Conservation (phyloP, 2,797 vertebrate genomes). For the Anomalospiza imberbis region DNA sequence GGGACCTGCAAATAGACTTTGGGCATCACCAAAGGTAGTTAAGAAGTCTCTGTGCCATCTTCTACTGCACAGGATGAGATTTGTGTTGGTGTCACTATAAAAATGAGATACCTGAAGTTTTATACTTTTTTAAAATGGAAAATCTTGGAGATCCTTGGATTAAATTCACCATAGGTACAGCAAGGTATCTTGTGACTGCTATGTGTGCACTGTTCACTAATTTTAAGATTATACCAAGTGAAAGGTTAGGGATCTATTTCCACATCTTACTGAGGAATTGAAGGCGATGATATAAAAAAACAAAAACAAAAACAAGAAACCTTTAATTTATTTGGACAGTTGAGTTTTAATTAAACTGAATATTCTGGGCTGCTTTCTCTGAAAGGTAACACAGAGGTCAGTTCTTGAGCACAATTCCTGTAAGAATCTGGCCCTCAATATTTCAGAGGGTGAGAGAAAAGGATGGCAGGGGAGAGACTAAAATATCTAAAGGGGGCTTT, state of each 20-base stretch:
- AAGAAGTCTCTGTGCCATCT: not conserved
- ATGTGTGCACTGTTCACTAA: not conserved
- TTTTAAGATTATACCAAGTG: not conserved
- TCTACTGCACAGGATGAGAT: not conserved
- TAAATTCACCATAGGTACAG: not conserved
- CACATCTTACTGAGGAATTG: not conserved
- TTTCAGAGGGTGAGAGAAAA: not conserved
- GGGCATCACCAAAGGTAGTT: not conserved
- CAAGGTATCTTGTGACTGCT: not conserved
- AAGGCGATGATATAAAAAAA: not conserved
- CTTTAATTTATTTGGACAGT: not conserved
- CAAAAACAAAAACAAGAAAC: not conserved
- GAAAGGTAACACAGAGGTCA: not conserved
- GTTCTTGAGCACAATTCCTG: not conserved
- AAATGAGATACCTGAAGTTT: not conserved
- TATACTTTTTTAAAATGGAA: not conserved
- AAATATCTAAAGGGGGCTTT: not conserved
- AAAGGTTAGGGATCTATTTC: not conserved
- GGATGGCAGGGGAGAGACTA: fast-evolving
- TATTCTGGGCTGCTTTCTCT: not conserved
- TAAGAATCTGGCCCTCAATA: not conserved
- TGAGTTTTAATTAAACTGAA: not conserved
- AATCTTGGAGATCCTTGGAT: not conserved
- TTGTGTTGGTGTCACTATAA: not conserved
- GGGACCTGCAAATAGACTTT: not conserved